These are phyloP conservation scores for Mythimna albipuncta DNA, from an alignment of 2,888 invertebrate genomes.

Conservation along the genomic window DNA sequence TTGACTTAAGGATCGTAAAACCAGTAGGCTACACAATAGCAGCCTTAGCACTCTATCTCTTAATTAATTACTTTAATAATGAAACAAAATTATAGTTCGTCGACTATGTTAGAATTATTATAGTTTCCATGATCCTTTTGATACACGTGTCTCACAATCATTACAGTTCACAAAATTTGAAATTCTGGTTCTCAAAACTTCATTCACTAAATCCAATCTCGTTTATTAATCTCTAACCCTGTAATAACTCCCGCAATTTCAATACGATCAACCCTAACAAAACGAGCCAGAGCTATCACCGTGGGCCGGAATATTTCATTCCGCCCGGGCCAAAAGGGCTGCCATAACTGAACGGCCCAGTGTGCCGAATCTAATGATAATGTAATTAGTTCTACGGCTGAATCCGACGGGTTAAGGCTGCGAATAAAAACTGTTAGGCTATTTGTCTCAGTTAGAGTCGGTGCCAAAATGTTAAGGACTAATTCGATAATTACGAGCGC, in stretches of 20 bases:
- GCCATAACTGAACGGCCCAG: constrained; percentile 71
- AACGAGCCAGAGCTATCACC: constrained; percentile 58
- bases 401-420: constrained; percentile 62
- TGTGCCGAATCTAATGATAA: constrained; percentile 81
- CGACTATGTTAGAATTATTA: not conserved
- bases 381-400: constrained; percentile 76
- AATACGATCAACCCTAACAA: constrained; percentile 57
- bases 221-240: constrained; percentile 53
- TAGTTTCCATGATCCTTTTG: not conserved
- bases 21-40: no score
- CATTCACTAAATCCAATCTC: constrained; percentile 52
- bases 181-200: constrained; percentile 45
- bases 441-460: constrained; percentile 60
- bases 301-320: constrained; percentile 60
- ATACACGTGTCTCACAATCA: constrained; percentile 15
- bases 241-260: constrained; percentile 56
- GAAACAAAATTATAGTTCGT: not conserved
- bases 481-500: constrained; percentile 39
- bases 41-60: no score
- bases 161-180: constrained; percentile 30
- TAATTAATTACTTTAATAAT: no score
- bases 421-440: constrained; percentile 54
- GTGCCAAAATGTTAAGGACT: constrained; percentile 67
- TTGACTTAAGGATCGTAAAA: no score
- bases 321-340: constrained; percentile 57